Percentiles rank a stretch among this genome's conserved stretches.
phyloP scores from a whole-genome alignment of 2,888 invertebrate genomes.

The Parnassius smintheus region DNA sequence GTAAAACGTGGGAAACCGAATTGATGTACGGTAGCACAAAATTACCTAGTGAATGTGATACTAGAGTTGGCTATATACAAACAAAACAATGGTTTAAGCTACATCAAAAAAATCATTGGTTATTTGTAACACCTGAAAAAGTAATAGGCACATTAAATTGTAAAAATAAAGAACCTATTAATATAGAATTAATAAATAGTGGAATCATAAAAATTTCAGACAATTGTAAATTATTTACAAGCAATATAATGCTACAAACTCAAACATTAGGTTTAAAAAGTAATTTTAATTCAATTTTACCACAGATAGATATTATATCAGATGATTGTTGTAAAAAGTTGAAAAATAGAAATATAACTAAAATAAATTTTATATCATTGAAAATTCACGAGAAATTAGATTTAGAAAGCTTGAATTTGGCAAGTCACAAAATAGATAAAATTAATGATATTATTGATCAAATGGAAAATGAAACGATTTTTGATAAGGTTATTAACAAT shows the following conservation, averaged over 20 bases:
- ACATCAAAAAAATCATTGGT: too few species aligned
- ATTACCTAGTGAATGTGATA: slow-evolving; percentile 31
- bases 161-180: not conserved
- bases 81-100: too few species aligned
- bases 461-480: too few species aligned
- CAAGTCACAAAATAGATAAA: too few species aligned
- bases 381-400: too few species aligned
- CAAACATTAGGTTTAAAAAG: not conserved
- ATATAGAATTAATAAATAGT: not conserved
- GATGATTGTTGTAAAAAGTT: not conserved
- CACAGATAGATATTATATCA: not conserved
- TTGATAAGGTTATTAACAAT: too few species aligned
- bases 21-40: slow-evolving; percentile 27
- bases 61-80: slow-evolving; percentile 15
- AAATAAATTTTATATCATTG: too few species aligned
- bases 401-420: too few species aligned
- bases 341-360: not conserved
- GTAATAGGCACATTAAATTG: not conserved
- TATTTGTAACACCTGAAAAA: not conserved
- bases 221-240: not conserved
- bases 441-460: too few species aligned
- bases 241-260: not conserved
- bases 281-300: slow-evolving; percentile 1
- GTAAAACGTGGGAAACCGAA: slow-evolving; percentile 33
- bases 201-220: not conserved